These are phyloP conservation scores for Zhuqinia jingwanae DNA, from an alignment of 2,888 invertebrate species.

Conservation along the genomic window DNA sequence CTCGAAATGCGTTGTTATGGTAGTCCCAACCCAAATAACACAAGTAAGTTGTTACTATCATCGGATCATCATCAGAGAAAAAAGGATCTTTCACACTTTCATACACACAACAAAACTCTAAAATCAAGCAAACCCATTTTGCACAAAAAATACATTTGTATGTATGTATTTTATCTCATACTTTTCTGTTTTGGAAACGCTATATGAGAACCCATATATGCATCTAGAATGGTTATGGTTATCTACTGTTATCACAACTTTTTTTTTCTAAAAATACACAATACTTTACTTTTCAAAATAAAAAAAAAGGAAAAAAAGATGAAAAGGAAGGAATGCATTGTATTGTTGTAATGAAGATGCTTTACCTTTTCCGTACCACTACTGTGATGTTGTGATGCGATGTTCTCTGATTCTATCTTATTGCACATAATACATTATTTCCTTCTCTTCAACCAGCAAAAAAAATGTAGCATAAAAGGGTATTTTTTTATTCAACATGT, in stretches of 20 bases:
- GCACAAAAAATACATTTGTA: not conserved
- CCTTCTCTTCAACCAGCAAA: not conserved
- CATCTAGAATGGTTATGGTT: no score
- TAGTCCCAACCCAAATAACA: not conserved
- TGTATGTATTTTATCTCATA: no score
- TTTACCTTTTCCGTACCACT: not conserved
- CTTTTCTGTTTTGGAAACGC: no score
- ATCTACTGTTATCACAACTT: no score
- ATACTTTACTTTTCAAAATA: no score
- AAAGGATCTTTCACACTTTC: not conserved
- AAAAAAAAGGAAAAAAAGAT: no score
- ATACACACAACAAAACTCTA: not conserved
- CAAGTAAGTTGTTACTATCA: slow-evolving; percentile 4
- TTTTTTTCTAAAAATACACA: no score
- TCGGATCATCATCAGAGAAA: not conserved
- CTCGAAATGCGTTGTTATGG: not conserved
- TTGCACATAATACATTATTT: not conserved
- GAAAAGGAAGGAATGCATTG: no score
- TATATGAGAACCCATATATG: no score
- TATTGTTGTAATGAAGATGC: not conserved
- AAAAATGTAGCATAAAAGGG: not conserved
- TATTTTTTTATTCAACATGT: slow-evolving; percentile 1
- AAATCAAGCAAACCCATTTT: not conserved
- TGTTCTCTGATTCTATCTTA: no score
- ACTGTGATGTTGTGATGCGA: no score